These are phyloP conservation scores for Camelus bactrianus DNA, from an alignment of 2,113 vertebrate genomes.

Conservation along the genomic window DNA sequence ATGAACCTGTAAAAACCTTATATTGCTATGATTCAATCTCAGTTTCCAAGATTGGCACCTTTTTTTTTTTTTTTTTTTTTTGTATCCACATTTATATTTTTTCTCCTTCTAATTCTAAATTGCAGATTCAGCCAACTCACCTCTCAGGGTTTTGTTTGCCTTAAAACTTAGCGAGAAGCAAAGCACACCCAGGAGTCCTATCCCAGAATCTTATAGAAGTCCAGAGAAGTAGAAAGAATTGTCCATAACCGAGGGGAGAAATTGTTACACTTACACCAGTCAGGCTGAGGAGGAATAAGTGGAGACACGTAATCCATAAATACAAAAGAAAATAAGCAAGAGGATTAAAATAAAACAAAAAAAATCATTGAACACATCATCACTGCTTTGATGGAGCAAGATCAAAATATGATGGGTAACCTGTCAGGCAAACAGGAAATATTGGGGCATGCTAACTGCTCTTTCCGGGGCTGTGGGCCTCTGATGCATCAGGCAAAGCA, in stretches of 20 bases:
- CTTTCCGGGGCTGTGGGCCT: neutral
- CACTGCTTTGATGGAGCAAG: slow-evolving; percentile 53
- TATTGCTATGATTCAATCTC: neutral
- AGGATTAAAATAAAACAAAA: neutral
- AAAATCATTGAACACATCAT: slow-evolving; percentile 12
- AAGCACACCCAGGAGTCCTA: neutral
- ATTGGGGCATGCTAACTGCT: neutral
- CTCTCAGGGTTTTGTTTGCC: neutral
- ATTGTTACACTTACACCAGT: neutral
- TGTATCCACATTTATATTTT: neutral
- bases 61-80: neutral
- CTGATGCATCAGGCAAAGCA: neutral
- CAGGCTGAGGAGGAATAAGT: neutral
- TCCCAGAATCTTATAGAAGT: neutral
- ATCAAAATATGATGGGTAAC: slow-evolving; percentile 53
- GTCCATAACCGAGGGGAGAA: neutral
- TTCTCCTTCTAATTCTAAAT: slow-evolving; percentile 2
- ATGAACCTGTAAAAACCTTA: slow-evolving; percentile 3
- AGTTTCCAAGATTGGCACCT: neutral
- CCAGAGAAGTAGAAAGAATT: neutral
- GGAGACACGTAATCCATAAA: neutral
- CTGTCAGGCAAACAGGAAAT: slow-evolving; percentile 66
- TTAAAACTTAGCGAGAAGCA: neutral
- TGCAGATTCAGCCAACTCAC: neutral
- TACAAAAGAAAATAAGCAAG: slow-evolving; percentile 45